These are phyloP conservation scores for Chamaedrilus cognettii DNA, from an alignment of 2,888 invertebrate species.

Conservation along the genomic window DNA sequence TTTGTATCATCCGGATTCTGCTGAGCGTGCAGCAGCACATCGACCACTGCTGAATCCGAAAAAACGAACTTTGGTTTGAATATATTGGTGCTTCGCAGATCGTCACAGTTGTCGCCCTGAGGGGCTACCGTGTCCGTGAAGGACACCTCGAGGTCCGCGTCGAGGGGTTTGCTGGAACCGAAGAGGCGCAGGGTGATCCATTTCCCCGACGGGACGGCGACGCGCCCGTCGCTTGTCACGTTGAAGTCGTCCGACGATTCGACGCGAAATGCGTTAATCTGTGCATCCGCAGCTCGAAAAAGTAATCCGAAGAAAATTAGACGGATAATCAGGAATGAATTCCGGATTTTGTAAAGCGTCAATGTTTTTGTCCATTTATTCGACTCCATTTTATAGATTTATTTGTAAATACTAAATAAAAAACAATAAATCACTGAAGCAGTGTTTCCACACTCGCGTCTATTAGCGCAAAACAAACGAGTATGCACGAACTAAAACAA, in stretches of 20 bases:
- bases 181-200: constrained; percentile 6
- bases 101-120: constrained; percentile 16
- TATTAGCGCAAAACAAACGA: no score
- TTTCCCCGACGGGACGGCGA: neutral
- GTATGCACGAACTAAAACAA: no score
- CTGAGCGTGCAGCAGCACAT: constrained; percentile 11
- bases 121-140: constrained; percentile 14
- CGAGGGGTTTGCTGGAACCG: constrained; percentile 2
- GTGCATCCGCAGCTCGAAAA: no score
- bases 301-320: no score
- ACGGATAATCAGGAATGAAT: no score
- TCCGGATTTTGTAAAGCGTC: no score
- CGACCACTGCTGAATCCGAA: constrained; percentile 16
- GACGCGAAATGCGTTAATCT: constrained; percentile 11
- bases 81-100: constrained; percentile 11
- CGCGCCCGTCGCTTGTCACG: neutral
- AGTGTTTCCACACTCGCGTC: no score
- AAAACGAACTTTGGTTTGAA: neutral
- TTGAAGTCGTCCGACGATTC: constrained; percentile 1
- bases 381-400: no score
- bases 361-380: no score
- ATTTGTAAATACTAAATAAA: no score
- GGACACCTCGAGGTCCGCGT: neutral
- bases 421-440: no score
- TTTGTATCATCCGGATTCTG: neutral